These are phyloP conservation scores for Epinephelus lanceolatus DNA, from an alignment of 2,113 vertebrate species.

Conservation along the genomic window DNA sequence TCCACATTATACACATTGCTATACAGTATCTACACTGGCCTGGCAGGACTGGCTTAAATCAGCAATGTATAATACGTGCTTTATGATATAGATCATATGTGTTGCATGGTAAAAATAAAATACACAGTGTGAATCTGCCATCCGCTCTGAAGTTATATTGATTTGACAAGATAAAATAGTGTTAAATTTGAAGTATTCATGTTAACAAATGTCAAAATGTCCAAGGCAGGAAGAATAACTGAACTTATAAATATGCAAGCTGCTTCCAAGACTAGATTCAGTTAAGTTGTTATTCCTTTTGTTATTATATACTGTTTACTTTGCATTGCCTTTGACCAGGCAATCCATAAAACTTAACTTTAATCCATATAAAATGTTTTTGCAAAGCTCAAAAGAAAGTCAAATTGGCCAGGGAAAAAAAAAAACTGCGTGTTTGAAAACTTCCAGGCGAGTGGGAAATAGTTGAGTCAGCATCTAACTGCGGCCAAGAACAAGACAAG, in stretches of 20 bases:
- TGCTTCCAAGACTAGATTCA: neutral
- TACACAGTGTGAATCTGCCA: neutral
- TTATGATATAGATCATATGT: neutral
- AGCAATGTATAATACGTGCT: neutral
- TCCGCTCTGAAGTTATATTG: neutral
- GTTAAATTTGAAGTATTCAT: neutral
- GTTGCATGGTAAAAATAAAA: neutral
- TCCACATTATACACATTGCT: neutral
- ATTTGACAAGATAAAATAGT: neutral
- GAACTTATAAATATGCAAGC: neutral
- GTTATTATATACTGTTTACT: neutral
- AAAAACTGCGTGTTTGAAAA: neutral
- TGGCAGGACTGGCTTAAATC: neutral
- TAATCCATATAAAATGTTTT: slow-evolving; percentile 6
- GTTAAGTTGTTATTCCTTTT: neutral
- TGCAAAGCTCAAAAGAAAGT: neutral
- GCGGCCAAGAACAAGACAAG: slow-evolving; percentile 29
- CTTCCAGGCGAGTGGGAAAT: slow-evolving; percentile 10
- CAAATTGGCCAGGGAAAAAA: neutral
- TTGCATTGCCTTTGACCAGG: neutral
- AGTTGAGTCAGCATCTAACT: slow-evolving; percentile 34
- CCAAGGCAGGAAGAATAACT: slow-evolving; percentile 1
- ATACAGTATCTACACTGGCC: neutral
- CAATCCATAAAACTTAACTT: neutral
- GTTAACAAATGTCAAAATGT: neutral